Base-by-base conservation (phyloP, 2,797 vertebrate species). In the Falco columbarius region DNA sequence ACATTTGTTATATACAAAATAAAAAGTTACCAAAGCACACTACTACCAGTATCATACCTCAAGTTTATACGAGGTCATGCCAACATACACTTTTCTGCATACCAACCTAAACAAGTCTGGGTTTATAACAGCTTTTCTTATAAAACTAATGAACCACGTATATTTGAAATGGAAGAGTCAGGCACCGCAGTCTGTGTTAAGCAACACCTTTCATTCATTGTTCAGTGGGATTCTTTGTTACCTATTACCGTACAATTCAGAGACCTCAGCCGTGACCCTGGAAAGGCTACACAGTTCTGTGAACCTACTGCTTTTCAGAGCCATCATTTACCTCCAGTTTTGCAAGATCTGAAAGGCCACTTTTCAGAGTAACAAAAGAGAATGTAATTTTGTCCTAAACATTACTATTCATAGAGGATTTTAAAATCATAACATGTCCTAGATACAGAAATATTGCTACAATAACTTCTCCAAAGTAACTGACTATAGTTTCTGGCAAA, bases 231-330 rank as follows among this genome's bases (percentile, higher is more conserved):
- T 62, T 12, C 54, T 47, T 46, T 42, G n/a, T 47, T 52, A 54
- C 10, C 23, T 36, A 29, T 47, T 52, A 54, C 10, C 18, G 26
- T 4, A 13, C 15, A 23, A 66, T 20, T 32, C n/a, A 18, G 19
- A 71, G 18, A 22, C 10, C 1, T 0, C 5, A 38, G 21, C 11
- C 30, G 34, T 2, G 1, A 38, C 30, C 20, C 49, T 1, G 1
- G 30, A 44, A 63, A 56, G 32, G 34, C 22, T 9, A 24, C 54
- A 26, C 34, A 36, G 56, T 12, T 54, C 34, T 16, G 44, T 17
- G 36, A 72, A 59, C 9, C 21, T 47, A 18, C 12, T 30, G 24
- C 36, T 40, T 70, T 16, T n/a, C 2, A 36, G 32, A 68, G 20
- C 6, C 46, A 62, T 36, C 14, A 29, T 3, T n/a, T 38, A 23